Base-by-base conservation (phyloP, 2,888 invertebrate species). In the Sclerodermus sp. region DNA sequence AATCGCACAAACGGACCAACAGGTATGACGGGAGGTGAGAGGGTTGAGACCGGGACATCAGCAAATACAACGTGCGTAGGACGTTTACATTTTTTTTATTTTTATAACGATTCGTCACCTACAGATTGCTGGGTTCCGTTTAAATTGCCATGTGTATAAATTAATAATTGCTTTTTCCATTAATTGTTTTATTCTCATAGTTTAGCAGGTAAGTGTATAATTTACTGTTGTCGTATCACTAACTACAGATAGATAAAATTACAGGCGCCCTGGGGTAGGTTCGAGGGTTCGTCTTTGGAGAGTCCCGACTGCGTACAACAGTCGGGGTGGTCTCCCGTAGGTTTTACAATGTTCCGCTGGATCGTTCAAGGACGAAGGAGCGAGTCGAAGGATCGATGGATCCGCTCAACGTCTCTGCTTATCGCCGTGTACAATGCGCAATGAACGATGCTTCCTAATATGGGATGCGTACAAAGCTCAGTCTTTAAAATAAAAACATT, bases 221-320 rank as follows among this genome's bases (percentile, higher is more conserved):
- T 65, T 73, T 71, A 71, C 67, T 66, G 71, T 70, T 67, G 67
- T 73, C 71, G 68, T 68, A 70, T 71, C 66, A 67, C 65, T 71
- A 73, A 71, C 67, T 73, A 71, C 71, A 69, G 62, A 70, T 66
- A 72, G 66, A 67, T 71, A 69, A 73, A 74, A 73, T 71, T 66
- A 69, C 59, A 70, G 66, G 70, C 67, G 65, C 65, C 66, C 62
- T 60, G 57, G 63, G 66, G 58, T 58, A 59, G 64, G 61, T 70
- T 57, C 61, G 57, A 63, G 66, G 70, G 65, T 70, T 66, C 65
- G 68, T 69, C 65, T n/a, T n/a, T n/a, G n/a, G n/a, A 51, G 49
- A 51, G 54, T 55, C 53, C 15, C 23, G 37, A 32, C 37, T 38
- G n/a, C 45, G 37, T 46, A 34, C 30, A 40, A 14, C 37, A 31